Evolutionary conservation across 2,888 invertebrate genomes (phyloP).

Genomic region (Pseudococcus viburni): DNA sequence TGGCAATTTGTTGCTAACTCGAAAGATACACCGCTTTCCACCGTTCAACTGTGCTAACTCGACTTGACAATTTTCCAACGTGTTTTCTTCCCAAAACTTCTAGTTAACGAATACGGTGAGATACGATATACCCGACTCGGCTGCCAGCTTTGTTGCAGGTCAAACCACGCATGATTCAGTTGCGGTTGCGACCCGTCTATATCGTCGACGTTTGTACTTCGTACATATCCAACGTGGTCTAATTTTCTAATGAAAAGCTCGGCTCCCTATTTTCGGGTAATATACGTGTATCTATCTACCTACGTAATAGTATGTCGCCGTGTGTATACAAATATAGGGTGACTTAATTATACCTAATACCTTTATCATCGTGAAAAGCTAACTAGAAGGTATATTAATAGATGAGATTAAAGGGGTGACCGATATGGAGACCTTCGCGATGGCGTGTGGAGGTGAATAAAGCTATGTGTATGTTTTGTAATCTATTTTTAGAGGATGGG

Average conservation of each 20-base stretch:
- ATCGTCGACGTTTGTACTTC: not conserved
- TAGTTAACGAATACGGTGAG: not conserved
- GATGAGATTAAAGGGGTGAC: not conserved
- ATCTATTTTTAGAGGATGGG: too few species aligned
- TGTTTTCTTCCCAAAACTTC: not conserved
- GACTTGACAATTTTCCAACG: constrained; percentile 40
- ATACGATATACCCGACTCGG: not conserved
- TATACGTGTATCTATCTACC: not conserved
- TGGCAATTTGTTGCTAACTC: constrained; percentile 36
- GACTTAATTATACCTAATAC: constrained; percentile 24
- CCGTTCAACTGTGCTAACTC: not conserved
- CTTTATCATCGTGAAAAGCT: not conserved
- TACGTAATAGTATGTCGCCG: not conserved
- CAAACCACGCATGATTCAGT: not conserved
- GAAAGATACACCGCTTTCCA: not conserved
- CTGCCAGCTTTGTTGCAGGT: not conserved
- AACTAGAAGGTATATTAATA: not conserved
- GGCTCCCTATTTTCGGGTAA: not conserved
- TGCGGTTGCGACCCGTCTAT: not conserved
- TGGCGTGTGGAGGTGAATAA: too few species aligned
- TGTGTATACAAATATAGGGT: constrained; percentile 6
- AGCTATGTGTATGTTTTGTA: too few species aligned
- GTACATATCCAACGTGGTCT: not conserved
- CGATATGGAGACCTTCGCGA: too few species aligned
- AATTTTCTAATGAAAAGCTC: constrained; percentile 23